Percentiles rank a stretch among this genome's conserved stretches.
Evolutionary conservation across 2,797 vertebrate species (phyloP).

Genomic region (Premnoplex brunnescens): DNA sequence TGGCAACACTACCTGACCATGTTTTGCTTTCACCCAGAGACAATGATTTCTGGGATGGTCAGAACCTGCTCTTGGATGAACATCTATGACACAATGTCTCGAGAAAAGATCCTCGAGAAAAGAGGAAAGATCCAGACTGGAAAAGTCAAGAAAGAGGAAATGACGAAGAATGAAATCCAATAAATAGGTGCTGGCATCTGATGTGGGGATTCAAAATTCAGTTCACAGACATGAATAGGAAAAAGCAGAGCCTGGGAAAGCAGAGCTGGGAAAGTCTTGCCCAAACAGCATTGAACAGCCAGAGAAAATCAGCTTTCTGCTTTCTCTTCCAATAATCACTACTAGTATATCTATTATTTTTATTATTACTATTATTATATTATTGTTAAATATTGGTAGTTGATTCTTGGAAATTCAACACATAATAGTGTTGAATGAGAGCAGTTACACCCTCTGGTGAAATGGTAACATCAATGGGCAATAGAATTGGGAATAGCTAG

Average conservation of each 20-base stretch:
- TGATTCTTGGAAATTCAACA: not conserved
- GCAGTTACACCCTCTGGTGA: not conserved
- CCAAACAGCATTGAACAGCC: not conserved
- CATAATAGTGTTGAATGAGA: not conserved
- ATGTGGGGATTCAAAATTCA: not conserved
- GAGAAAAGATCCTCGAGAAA: not conserved
- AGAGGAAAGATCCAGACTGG: not conserved
- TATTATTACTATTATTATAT: no score
- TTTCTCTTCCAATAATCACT: not conserved
- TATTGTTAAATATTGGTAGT: not conserved
- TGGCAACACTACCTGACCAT: not conserved
- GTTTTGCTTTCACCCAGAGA: not conserved
- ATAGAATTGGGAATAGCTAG: accelerated
- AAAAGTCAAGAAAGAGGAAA: not conserved
- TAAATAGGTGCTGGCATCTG: accelerated
- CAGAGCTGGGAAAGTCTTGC: not conserved
- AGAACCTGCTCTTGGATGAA: not conserved
- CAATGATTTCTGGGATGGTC: not conserved
- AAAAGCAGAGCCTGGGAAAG: not conserved
- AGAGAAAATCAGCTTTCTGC: not conserved
- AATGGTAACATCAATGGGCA: accelerated
- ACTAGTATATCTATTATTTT: not conserved
- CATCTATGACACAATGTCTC: not conserved
- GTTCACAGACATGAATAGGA: accelerated
- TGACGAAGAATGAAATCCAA: not conserved